Evolutionary conservation across 2,113 vertebrate species (phyloP).

Genomic region (Phaetusa simplex): DNA sequence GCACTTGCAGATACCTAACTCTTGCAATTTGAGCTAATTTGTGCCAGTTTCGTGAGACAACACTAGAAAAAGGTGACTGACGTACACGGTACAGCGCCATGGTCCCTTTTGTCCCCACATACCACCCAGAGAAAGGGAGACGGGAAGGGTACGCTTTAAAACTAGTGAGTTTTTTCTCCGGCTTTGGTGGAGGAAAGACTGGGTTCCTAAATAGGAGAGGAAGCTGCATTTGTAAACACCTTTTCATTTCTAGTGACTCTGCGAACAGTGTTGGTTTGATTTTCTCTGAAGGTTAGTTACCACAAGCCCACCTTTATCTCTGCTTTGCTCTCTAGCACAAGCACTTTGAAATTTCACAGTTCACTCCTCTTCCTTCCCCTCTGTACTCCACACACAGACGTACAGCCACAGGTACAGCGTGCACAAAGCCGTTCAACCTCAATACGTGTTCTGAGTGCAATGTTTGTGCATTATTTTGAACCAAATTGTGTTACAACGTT

Average conservation of each 20-base stretch:
- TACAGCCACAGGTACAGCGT: not conserved
- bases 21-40: not conserved
- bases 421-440: not conserved
- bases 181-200: not conserved
- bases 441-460: not conserved
- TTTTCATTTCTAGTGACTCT: not conserved
- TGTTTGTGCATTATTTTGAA: not conserved
- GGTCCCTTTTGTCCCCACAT: not conserved
- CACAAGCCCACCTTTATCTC: constrained; percentile 13
- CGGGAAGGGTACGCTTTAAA: rapidly evolving
- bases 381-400: not conserved
- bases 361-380: constrained; percentile 71
- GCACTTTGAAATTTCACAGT: constrained; percentile 47
- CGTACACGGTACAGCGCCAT: not conserved
- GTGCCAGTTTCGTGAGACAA: not conserved
- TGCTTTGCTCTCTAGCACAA: not conserved
- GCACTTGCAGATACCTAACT: not conserved
- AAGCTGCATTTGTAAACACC: not conserved
- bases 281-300: constrained; percentile 23
- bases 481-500: not conserved
- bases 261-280: not conserved
- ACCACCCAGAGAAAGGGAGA: not conserved
- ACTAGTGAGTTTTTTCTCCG: not conserved
- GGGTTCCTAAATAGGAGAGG: not conserved
- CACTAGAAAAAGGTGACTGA: not conserved